Base-by-base conservation (phyloP, 2,888 invertebrate species). In the Pammene aurita region DNA sequence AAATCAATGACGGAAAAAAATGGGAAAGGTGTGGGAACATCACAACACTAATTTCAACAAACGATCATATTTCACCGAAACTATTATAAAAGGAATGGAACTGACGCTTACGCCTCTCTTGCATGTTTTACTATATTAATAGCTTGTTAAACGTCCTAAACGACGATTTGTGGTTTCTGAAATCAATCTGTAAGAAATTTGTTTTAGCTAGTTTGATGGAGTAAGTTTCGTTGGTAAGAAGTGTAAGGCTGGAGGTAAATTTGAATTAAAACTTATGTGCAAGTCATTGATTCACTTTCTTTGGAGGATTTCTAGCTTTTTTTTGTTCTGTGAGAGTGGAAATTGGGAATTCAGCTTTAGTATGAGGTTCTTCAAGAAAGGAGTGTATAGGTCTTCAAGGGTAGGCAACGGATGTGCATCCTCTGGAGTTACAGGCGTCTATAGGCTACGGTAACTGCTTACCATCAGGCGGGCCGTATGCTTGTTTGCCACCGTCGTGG, bases 161-260 rank as follows among this genome's bases (percentile, higher is more conserved):
- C 52, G 62, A 38, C 48, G 10, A 34, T n/a, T 38, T 50, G 46
- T 41, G 62, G 18, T 18, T 34, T 41, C 48, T 41, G 41, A 52
- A 62, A 62, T 62, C 62, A 62, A 62, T 62, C 52, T 41, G 50
- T 41, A 57, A 50, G 65, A 41, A 57, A 50, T 50, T 66, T 57
- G 56, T 66, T 66, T 66, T n/a, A 48, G 38, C 41, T 57, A 66
- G 57, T 57, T 66, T 48, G 50, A 50, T 66, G 41, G 41, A 66
- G 57, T 57, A 14, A 50, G 56, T 48, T 57, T 16, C 16, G 48
- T 18, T 42, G 14, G 55, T 42, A 61, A 55, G 55, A 42, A 38
- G 62, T 50, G 57, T 48, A 48, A 64, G 55, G 4, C 26, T 26
- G 26, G 64, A 13, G 57, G 16, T 16, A n/a, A n/a, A n/a, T 48